Evolutionary conservation across 2,113 vertebrate species (phyloP).

Genomic region (Pica pica): DNA sequence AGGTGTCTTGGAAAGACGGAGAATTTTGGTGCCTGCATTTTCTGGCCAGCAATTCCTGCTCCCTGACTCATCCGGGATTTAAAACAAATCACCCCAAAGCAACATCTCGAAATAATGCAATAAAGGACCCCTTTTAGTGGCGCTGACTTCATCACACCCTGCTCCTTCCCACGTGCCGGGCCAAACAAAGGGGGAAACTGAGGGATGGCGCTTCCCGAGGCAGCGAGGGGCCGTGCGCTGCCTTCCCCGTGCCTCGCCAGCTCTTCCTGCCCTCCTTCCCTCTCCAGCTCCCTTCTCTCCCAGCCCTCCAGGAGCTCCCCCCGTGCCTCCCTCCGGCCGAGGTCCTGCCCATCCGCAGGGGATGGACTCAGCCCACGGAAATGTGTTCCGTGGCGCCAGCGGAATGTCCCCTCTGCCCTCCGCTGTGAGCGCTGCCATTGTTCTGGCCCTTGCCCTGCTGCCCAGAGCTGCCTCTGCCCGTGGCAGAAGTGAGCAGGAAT

Average conservation of each 20-base stretch:
- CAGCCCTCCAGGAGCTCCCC: neutral
- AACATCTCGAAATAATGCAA: neutral
- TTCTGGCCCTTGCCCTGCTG: neutral
- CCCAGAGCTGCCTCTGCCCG: neutral
- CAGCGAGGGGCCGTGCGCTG: neutral
- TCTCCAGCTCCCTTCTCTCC: neutral
- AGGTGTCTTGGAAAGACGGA: neutral
- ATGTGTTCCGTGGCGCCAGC: conserved; percentile 29
- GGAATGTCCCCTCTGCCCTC: conserved; percentile 69
- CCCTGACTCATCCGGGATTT: conserved; percentile 45
- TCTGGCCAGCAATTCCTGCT: conserved; percentile 21
- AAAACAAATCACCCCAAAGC: neutral
- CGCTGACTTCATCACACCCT: conserved; percentile 46
- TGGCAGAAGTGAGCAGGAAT: too few relatives aligned
- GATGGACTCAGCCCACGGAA: conserved; percentile 55
- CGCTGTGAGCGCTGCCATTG: neutral
- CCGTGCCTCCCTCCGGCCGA: neutral
- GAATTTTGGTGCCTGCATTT: neutral
- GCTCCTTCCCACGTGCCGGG: conserved; percentile 64
- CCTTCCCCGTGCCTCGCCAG: fast-evolving
- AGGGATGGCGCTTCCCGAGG: neutral
- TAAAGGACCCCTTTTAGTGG: conserved; percentile 54
- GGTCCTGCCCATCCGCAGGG: neutral
- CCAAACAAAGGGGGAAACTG: conserved; percentile 17
- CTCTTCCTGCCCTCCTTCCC: neutral